Conservation (phyloP, 2,113 vertebrate species). For the Bostrychus sinensis region DNA sequence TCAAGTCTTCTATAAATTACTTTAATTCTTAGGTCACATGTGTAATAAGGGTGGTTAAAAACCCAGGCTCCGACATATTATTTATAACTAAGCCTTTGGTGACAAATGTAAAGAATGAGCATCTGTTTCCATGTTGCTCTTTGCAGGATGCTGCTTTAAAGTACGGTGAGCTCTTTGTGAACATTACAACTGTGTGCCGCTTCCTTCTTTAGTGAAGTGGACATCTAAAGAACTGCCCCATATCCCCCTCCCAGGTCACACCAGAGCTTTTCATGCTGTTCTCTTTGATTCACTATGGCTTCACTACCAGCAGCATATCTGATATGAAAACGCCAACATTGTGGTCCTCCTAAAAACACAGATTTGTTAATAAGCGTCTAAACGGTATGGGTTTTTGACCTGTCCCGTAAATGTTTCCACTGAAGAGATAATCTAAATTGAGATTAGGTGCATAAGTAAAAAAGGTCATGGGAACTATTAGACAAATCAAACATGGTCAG, state of each 20-base stretch:
- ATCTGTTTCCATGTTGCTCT: conserved; percentile 60
- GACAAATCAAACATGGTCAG: conserved; percentile 27
- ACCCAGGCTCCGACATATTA: too few relatives aligned
- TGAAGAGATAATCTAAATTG: conserved; percentile 36
- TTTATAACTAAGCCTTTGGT: conserved; percentile 21
- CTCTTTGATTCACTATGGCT: conserved; percentile 20
- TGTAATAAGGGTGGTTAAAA: too few relatives aligned
- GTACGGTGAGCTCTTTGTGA: not conserved
- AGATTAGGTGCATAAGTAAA: conserved; percentile 49
- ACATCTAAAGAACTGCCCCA: conserved; percentile 16
- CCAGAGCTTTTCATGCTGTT: conserved; percentile 8
- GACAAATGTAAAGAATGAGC: conserved; percentile 43
- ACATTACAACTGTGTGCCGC: not conserved
- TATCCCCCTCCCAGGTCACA: conserved; percentile 14
- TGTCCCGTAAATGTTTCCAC: conserved; percentile 7
- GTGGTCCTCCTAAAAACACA: conserved; percentile 7
- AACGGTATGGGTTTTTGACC: conserved; percentile 26
- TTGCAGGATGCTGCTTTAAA: conserved; percentile 47
- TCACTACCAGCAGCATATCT: conserved; percentile 15
- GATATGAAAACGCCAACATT: not conserved
- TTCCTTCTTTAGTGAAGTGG: conserved; percentile 20
- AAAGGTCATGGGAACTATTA: conserved; percentile 50
- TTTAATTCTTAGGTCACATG: too few relatives aligned
- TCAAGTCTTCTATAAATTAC: conserved; percentile 1
- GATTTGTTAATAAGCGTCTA: conserved; percentile 33